These are phyloP conservation scores for Podiceps cristatus DNA, from an alignment of 2,113 vertebrate genomes.

Conservation along the genomic window DNA sequence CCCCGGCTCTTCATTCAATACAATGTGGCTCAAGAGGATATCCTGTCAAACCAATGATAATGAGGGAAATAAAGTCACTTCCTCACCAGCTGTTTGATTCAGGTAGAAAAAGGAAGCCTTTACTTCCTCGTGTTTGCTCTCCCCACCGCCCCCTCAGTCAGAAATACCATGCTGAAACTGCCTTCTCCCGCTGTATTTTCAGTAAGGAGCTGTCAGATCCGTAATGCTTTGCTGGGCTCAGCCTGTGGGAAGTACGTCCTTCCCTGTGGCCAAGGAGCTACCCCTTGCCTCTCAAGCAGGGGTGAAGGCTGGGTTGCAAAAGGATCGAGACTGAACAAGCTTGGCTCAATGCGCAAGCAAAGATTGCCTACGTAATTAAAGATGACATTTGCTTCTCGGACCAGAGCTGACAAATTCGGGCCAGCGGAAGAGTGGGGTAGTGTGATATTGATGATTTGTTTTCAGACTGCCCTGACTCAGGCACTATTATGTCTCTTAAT, in stretches of 20 bases:
- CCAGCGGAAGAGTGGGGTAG: neutral
- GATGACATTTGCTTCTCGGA: constrained; percentile 37
- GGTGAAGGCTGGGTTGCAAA: neutral
- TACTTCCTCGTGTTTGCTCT: constrained; percentile 76
- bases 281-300: neutral
- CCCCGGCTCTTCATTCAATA: constrained; percentile 76
- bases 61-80: constrained; percentile 86
- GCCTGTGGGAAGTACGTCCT: neutral
- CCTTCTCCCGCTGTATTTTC: constrained; percentile 7
- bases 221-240: neutral
- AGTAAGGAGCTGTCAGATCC: neutral
- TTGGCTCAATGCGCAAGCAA: neutral
- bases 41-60: constrained; percentile 81
- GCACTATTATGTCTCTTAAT: neutral
- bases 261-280: rapidly evolving
- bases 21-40: constrained; percentile 81
- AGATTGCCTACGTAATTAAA: neutral
- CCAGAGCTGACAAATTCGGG: neutral
- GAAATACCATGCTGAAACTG: constrained; percentile 31
- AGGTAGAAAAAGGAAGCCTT: constrained; percentile 80
- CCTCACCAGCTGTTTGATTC: constrained; percentile 83
- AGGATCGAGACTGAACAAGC: neutral
- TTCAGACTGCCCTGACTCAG: neutral
- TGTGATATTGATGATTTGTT: neutral
- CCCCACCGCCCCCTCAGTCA: constrained; percentile 19